Base-by-base conservation (phyloP, 2,888 invertebrate genomes). In the Hemistola chrysoprasaria region DNA sequence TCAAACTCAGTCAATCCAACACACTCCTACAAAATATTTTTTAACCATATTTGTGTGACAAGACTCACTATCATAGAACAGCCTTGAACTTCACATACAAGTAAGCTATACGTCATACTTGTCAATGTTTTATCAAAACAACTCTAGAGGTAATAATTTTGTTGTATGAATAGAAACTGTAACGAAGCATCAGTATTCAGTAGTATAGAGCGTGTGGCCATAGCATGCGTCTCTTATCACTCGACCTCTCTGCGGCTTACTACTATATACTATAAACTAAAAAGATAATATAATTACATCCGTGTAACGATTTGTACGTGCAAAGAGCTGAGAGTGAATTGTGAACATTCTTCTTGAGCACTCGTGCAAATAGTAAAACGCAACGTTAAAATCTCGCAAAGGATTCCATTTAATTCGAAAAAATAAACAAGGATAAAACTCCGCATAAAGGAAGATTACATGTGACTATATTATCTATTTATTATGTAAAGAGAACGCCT, bases 171-270 rank as follows among this genome's bases (percentile, higher is more conserved):
- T 55, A 58, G 46, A 54, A 57, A 46, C 40, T 50, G 48, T 55
- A 53, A 56, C 51, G 50, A 50, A 51, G 53, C 59, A 61, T 59
- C 53, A 67, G 62, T 62, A 48, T 49, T 59, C 53, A 61, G 56
- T 52, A 67, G 62, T 61, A 49, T 49, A 59, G 52, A 61, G 56
- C 56, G 63, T 65, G 69, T 62, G 59, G 53, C 51, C 51, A 62
- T 52, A 59, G 61, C 63, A 62, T 72, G 75, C 68, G 73, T 59
- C 50, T 66, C 70, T 84, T 85, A 84, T 84, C 84, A 74, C 59
- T 62, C 79, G 76, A 71, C 75, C 80, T 76, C 72, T 56, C 46
- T 52, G 59, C n/a, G n/a, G n/a, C 59, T 61, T 53, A 50, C 51
- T 41, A 40, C 22, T 44, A 26, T n/a, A n/a, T 36, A 47, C 50